Evolutionary conservation across 2,888 invertebrate genomes (phyloP), one percentile per base, ranked within the genome.

Genomic region (Prenolepis imparis): DNA sequence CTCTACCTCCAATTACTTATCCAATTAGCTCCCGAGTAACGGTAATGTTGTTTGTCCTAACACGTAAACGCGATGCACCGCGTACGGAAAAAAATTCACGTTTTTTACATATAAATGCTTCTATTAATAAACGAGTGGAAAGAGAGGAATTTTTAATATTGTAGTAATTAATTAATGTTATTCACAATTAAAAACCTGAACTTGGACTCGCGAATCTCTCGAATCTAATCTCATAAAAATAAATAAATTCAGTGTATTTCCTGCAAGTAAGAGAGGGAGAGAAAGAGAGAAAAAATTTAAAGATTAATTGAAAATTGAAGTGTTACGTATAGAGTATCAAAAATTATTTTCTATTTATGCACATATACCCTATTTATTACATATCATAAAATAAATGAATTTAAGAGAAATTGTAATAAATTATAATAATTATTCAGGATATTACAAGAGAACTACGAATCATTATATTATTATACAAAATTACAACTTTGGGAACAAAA

Each of bases 1-100:
- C 28, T 28, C 59, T 36, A 67, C 68, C 36, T 32, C 59, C 78
- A 80, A 80, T 80, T 80, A 80, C 59, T 80, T 80, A 80, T 80
- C 78, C 32, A 80, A 80, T 80, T 80, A 80, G 24, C 70, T 44
- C 18, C 5, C 44, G 44, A 44, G 44, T 80, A 80, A 80, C 78
- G 78, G 78, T 80, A 80, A 61, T 21, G 39, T 8, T 67, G 70
- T 68, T 70, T 70, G 70, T 48, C 78, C 32, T 36, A 59, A 28
- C 52, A 57, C 77, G 55, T 24, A 78, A 78, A 44, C 28, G 57
- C 67, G 39, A 28, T 59, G 44, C 41, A 52, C n/a, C 8, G 52
- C 78, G 68, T 41, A 15, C 21, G 59, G 32, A 59, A 78, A 32
- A 12, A 15, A 67, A 39, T 6, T 59, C 57, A 21, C n/a, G 28